phyloP scores from a whole-genome alignment of 2,797 vertebrate genomes.

The Falco columbarius region DNA sequence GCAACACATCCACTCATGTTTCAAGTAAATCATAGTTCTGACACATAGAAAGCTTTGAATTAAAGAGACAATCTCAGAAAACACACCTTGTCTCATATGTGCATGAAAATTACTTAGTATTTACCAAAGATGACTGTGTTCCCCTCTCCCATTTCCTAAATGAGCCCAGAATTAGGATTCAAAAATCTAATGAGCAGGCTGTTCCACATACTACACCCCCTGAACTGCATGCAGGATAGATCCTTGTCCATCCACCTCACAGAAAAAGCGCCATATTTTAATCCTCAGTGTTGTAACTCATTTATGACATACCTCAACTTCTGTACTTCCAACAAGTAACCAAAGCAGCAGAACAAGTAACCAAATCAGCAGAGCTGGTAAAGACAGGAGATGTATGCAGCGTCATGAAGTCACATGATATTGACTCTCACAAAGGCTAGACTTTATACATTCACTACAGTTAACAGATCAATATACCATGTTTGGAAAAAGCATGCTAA shows the following conservation, averaged over 20 bases:
- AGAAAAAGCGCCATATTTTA: not conserved
- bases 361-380: not conserved
- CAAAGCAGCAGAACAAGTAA: not conserved
- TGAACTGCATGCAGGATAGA: not conserved
- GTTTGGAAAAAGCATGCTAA: not conserved
- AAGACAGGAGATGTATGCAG: not conserved
- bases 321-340: not conserved
- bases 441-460: not conserved
- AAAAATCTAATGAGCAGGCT: not conserved
- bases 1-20: not conserved
- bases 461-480: not conserved
- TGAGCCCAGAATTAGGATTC: not conserved
- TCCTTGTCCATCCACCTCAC: not conserved
- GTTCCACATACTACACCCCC: not conserved
- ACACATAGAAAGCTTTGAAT: not conserved
- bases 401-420: not conserved
- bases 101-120: not conserved
- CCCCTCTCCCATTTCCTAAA: not conserved
- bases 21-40: not conserved
- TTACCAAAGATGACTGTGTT: not conserved
- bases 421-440: not conserved
- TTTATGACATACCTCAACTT: not conserved
- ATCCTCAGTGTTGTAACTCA: not conserved
- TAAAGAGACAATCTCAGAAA: not conserved
- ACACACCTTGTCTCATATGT: accelerated